Base-by-base conservation (phyloP, 2,113 vertebrate species). In the Zonotrichia leucophrys region DNA sequence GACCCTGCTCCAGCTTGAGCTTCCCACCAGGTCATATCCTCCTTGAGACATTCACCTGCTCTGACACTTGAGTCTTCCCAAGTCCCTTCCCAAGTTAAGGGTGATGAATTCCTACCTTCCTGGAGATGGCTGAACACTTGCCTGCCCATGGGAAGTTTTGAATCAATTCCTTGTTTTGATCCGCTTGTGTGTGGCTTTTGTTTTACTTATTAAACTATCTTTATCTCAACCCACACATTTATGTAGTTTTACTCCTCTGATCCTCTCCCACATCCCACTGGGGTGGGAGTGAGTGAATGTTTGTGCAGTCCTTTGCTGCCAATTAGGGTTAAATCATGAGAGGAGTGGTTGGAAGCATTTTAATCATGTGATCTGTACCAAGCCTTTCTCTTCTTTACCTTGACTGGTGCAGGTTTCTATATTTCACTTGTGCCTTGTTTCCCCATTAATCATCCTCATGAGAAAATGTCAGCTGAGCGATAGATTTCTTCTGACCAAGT, bases 181-280 rank as follows among this genome's bases (percentile, higher is more conserved):
- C 52, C 33, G 7, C 22, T 23, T 42, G 9, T 44, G 12, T 12
- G 2, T 50, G 17, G 9, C 14, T 73, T 73, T 80, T 64, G 9
- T 50, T 50, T 58, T 27, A 33, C 21, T 66, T 50, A 14, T 15
- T 72, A 56, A 56, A 35, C 14, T 41, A 9, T 35, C 49, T 35
- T 63, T 64, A 12, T 42, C 17, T 56, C 49, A 80, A 22, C 2
- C 6, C 17, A 72, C 0, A 0, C 9, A 64, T 79, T 39, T 41
- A 24, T 23, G 28, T 21, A 47, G 11, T 56, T 56, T 46, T 74
- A 44, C 17, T 47, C 15, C 30, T 87, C 5, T 31, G 21, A 42
- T 56, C 12, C 24, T 78, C 20, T 73, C 15, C 42, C 31, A 35
- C 15, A 58, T 42, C 14, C 42, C 42, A 50, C 25, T 0, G 0